Evolutionary conservation across 2,113 vertebrate species (phyloP).

Genomic region (Eublepharis macularius): DNA sequence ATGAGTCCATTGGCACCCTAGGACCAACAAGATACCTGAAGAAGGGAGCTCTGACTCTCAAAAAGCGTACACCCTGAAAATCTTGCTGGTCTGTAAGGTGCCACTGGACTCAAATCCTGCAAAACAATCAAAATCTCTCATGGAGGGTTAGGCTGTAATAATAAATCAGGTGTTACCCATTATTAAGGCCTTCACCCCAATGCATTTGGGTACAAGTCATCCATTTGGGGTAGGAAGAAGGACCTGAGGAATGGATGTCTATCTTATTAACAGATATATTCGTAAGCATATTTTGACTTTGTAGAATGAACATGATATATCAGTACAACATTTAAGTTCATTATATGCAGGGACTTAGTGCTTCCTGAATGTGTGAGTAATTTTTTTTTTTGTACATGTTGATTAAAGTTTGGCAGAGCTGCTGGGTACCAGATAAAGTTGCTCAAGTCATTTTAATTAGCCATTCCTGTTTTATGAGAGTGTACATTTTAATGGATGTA

Average conservation of each 20-base stretch:
- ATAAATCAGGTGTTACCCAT: not conserved
- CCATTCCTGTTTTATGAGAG: not conserved
- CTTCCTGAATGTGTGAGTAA: too few relatives aligned
- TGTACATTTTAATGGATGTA: too few relatives aligned
- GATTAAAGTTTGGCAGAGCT: not conserved
- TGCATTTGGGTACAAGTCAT: not conserved
- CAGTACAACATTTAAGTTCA: not conserved
- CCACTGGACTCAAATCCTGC: too few relatives aligned
- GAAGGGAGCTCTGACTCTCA: too few relatives aligned
- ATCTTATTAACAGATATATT: not conserved
- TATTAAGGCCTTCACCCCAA: not conserved
- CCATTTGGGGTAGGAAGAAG: not conserved
- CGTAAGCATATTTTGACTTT: not conserved
- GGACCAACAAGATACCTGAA: too few relatives aligned
- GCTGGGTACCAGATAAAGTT: not conserved
- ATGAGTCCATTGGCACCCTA: too few relatives aligned
- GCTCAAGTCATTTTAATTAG: too few relatives aligned
- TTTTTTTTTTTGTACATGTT: not conserved
- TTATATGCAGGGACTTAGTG: not conserved
- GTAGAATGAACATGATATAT: not conserved
- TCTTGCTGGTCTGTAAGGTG: too few relatives aligned
- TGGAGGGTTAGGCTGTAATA: not conserved
- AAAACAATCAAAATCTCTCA: too few relatives aligned
- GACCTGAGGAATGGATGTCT: not conserved
- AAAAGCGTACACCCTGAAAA: too few relatives aligned